Conservation (phyloP, 1,140 invertebrate species). For the Diachasmimorpha longicaudata region DNA sequence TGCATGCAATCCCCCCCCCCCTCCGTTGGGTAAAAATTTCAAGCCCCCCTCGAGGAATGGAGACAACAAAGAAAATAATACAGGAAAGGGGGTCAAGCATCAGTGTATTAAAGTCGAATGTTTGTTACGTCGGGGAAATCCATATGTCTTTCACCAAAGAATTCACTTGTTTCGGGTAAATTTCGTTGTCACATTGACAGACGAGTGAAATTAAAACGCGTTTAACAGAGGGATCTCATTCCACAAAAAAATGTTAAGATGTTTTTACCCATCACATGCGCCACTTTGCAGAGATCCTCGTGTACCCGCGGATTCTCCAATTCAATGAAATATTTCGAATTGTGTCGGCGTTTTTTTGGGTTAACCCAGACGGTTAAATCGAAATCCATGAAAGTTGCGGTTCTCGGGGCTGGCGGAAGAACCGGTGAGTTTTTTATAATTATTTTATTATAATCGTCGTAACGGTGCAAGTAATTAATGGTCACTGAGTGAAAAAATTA, state of each 20-base stretch:
- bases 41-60: not conserved
- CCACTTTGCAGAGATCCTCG: not conserved
- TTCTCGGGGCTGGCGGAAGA: slow-evolving; percentile 45
- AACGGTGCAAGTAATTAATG: not conserved
- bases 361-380: slow-evolving; percentile 22
- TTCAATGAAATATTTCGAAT: not conserved
- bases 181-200: not conserved
- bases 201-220: not conserved
- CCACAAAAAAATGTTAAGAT: not conserved
- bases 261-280: not conserved
- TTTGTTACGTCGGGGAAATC: not conserved
- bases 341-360: slow-evolving; percentile 14
- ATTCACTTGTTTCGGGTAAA: slow-evolving; percentile 3
- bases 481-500: not conserved
- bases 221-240: not conserved
- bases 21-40: too few relatives aligned
- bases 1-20: too few relatives aligned
- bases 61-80: not conserved
- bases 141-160: not conserved
- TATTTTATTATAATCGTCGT: slow-evolving; percentile 10
- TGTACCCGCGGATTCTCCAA: not conserved
- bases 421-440: slow-evolving; percentile 39
- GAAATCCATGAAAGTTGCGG: slow-evolving; percentile 48
- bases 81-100: not conserved
- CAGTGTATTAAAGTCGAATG: not conserved